Base-by-base conservation (phyloP, 2,113 vertebrate genomes). In the Ceyx melanurus region DNA sequence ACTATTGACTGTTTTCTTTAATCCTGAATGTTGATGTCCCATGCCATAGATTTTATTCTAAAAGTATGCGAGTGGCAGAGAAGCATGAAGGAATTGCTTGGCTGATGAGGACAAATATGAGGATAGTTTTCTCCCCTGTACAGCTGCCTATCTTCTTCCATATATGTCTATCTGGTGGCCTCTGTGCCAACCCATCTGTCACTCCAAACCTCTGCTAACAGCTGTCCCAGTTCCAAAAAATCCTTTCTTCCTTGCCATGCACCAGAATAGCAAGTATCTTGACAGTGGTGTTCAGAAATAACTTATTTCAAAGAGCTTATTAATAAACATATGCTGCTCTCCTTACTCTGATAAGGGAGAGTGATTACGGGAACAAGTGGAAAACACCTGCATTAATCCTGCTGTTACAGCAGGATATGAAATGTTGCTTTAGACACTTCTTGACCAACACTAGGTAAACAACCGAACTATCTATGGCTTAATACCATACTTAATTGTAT, bases 251-350 rank as follows among this genome's bases (percentile, higher is more conserved):
- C 31, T 82, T 76, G 48, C 31, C 42, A 15, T 25, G 31, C 58
- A 92, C 50, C 45, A 79, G 70, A 94, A 95, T 18, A 92, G 50
- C 67, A 87, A 85, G 13, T 37, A 65, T 45, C 45, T 65, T 65
- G 48, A 79, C 58, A 73, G 62, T 0, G 10, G 13, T 82, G 33
- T 61, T 87, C 78, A 85, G 54, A 94, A 95, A 91, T 40, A 92
- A 89, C 50, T 75, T 57, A 53, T 28, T 94, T 92, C 77, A 88
- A 78, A 95, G 26, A 15, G 57, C 35, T 85, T 60, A 66, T 80
- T 79, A 48, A 76, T 62, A 92, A 93, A 72, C 45, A 87, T 35
- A 54, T 23, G 43, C 57, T 75, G 73, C 45, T 88, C 37, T 82
- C 43, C 86, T 56, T 31, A n/a, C 26, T 88, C 43, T 2, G 13